phyloP scores from a whole-genome alignment of 92 coral and sea anemone genomes.

The Pocillopora meandrina region DNA sequence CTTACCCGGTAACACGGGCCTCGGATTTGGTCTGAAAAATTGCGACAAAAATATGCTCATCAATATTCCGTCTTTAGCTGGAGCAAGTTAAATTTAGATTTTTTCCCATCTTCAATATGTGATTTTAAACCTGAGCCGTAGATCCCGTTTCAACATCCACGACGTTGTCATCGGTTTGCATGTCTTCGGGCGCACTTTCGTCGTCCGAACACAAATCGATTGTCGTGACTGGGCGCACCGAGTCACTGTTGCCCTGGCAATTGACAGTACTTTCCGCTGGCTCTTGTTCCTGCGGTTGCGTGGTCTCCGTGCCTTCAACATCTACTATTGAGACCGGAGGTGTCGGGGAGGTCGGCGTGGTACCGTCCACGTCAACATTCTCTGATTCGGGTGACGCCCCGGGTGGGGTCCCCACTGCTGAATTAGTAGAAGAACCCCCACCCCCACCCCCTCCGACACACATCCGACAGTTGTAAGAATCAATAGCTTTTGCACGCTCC shows the following conservation, averaged over 20 bases:
- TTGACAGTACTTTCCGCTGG: neutral
- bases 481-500: conserved; percentile 88
- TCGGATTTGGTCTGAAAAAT: neutral
- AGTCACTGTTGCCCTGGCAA: neutral
- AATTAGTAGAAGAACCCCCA: conserved; percentile 48
- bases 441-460: conserved; percentile 51
- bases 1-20: neutral
- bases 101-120: neutral
- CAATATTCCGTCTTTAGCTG: neutral
- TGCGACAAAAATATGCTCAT: conserved; percentile 25
- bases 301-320: conserved; percentile 25
- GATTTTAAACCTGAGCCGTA: neutral
- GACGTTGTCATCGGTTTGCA: neutral
- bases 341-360: conserved; percentile 69
- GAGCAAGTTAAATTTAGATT: neutral
- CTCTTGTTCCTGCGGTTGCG: conserved; percentile 1
- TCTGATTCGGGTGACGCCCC: conserved; percentile 92
- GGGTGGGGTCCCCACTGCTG: conserved; percentile 53
- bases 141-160: neutral
- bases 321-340: conserved; percentile 31
- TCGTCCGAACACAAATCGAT: conserved; percentile 43
- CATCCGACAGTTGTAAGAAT: conserved; percentile 80
- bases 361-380: conserved; percentile 93
- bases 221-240: conserved; percentile 13
- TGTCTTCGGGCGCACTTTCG: conserved; percentile 15